These are phyloP conservation scores for Aldrovandia affinis DNA, from an alignment of 2,797 vertebrate species.

Conservation along the genomic window DNA sequence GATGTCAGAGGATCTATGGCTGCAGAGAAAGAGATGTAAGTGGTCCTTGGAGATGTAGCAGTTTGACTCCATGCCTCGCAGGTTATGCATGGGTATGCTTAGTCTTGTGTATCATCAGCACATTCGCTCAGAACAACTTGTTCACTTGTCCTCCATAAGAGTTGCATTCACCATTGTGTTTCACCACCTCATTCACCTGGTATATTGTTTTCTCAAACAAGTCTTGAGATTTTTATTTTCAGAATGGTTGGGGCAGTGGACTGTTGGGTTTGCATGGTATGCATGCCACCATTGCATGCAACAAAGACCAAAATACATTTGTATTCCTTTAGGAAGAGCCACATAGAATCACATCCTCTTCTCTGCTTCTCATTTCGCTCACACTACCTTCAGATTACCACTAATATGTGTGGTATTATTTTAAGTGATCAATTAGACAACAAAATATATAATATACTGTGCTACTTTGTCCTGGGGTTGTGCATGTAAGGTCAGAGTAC, in stretches of 20 bases:
- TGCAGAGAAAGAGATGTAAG: background rate
- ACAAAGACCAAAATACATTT: background rate
- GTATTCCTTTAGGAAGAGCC: background rate
- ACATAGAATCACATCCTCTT: background rate
- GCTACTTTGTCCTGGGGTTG: background rate
- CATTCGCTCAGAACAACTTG: background rate
- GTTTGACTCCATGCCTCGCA: no score
- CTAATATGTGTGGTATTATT: background rate
- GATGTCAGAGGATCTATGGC: background rate
- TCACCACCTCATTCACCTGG: background rate
- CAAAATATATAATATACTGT: background rate
- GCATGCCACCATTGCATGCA: constrained; percentile 13
- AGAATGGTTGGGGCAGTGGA: background rate
- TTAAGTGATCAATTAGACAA: background rate
- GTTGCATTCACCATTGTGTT: background rate
- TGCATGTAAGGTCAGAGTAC: background rate
- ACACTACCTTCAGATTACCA: background rate
- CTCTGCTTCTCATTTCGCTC: background rate
- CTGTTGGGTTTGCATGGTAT: no score
- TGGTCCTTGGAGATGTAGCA: background rate
- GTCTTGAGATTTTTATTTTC: constrained; percentile 4
- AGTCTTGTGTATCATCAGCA: background rate
- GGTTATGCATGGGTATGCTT: background rate
- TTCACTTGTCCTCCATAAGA: background rate
- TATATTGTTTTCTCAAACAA: background rate